phyloP scores from a whole-genome alignment of 1,140 invertebrate genomes.

The Probaryconus sp. region DNA sequence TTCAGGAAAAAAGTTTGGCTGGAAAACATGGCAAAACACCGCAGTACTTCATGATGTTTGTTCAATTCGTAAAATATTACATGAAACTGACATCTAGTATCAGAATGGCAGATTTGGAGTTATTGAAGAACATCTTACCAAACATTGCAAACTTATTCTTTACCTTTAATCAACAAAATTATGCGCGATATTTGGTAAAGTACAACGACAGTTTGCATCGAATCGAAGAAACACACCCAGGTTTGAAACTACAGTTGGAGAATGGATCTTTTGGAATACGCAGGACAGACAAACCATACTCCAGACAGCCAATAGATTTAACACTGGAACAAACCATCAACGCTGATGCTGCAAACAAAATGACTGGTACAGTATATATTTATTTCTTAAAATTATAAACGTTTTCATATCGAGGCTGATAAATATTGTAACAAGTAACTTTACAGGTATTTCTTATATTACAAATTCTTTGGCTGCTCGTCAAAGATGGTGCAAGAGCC shows the following conservation, averaged over 20 bases:
- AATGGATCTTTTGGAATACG: slow-evolving; percentile 60
- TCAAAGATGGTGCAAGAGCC: slow-evolving; percentile 56
- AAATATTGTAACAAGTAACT: not conserved
- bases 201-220: slow-evolving; percentile 13
- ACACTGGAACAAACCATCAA: slow-evolving; percentile 66
- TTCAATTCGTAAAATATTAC: slow-evolving; percentile 64
- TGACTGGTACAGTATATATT: slow-evolving; percentile 44
- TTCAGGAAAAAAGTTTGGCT: slow-evolving; percentile 33
- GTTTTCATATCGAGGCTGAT: too few species aligned
- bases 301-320: slow-evolving; percentile 62
- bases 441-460: slow-evolving; percentile 48
- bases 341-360: slow-evolving; percentile 64
- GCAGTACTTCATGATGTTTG: slow-evolving; percentile 64
- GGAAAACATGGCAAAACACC: slow-evolving; percentile 68
- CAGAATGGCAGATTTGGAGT: slow-evolving; percentile 38
- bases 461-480: slow-evolving; percentile 58
- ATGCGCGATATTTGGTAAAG: slow-evolving; percentile 23
- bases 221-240: slow-evolving; percentile 55
- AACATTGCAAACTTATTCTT: slow-evolving; percentile 65
- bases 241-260: slow-evolving; percentile 43
- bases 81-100: slow-evolving; percentile 50
- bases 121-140: slow-evolving; percentile 55
- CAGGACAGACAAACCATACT: slow-evolving; percentile 60
- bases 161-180: slow-evolving; percentile 39
- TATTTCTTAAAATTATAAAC: slow-evolving; percentile 12